phyloP scores from a whole-genome alignment of 2,113 vertebrate genomes.

The Saccopteryx leptura region DNA sequence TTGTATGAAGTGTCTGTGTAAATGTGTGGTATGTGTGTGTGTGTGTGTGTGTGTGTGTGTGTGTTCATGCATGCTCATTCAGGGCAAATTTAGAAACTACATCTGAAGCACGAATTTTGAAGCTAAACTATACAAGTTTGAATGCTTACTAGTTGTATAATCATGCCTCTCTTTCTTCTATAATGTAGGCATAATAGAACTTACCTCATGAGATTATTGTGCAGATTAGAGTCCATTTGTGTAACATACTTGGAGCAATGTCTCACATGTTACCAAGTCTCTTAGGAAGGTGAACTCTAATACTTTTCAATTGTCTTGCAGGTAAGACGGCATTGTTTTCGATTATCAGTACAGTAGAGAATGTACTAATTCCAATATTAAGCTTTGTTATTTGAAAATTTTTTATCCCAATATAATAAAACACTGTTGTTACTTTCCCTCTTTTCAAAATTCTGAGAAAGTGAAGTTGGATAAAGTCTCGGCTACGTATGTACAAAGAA shows the following conservation, averaged over 20 bases:
- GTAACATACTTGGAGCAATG: neutral
- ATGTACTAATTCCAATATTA: neutral
- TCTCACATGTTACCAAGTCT: neutral
- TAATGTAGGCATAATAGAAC: neutral
- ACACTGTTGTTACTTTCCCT: rapidly evolving
- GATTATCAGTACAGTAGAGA: neutral
- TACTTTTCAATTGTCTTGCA: neutral
- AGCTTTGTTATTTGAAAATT: neutral
- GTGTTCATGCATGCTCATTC: too few relatives aligned
- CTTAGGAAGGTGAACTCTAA: neutral
- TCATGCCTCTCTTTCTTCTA: neutral
- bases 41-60: neutral
- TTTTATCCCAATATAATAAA: neutral
- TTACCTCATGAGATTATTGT: neutral
- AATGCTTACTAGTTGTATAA: neutral
- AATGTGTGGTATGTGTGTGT: neutral
- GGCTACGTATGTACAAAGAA: neutral
- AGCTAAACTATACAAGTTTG: neutral
- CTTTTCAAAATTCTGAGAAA: neutral
- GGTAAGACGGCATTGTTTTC: neutral
- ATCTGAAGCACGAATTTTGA: neutral
- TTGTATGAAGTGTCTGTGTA: neutral
- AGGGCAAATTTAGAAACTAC: neutral
- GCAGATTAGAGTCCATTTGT: neutral
- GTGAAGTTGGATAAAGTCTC: neutral